A percentile compares a stretch with the other conserved stretches of the same genome.
phyloP scores from a whole-genome alignment of 2,113 vertebrate species.

The Poicephalus meyeri region DNA sequence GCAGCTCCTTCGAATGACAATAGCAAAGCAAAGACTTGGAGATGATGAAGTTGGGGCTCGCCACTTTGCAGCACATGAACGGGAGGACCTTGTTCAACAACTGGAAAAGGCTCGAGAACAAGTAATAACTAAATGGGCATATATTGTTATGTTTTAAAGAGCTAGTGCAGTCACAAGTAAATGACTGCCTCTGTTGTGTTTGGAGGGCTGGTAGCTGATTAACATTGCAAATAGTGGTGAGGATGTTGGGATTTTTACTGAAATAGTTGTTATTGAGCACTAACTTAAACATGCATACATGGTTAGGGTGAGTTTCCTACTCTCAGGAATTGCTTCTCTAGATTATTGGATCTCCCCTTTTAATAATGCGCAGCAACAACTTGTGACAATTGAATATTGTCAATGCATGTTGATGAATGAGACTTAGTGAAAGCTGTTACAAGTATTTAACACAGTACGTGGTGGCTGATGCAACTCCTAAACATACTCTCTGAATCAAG shows the following conservation, averaged over 20 bases:
- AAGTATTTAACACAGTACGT: background rate
- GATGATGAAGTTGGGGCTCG: conserved; percentile 91
- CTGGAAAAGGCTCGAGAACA: conserved; percentile 90
- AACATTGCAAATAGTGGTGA: background rate
- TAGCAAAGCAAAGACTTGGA: conserved; percentile 93
- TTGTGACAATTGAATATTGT: background rate
- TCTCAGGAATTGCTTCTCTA: background rate
- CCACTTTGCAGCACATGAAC: conserved; percentile 93
- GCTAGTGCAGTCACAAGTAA: background rate
- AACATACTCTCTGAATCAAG: background rate
- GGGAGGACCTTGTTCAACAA: conserved; percentile 92
- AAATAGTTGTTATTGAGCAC: background rate
- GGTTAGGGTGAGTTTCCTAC: background rate
- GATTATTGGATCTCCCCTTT: background rate
- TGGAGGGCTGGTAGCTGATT: background rate
- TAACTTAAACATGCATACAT: background rate
- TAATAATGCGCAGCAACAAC: background rate
- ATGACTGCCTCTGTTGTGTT: background rate
- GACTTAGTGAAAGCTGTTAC: background rate
- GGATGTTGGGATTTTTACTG: background rate
- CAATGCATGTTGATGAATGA: background rate
- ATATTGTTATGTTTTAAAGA: background rate
- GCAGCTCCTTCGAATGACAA: conserved; percentile 96
- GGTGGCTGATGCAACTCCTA: background rate
- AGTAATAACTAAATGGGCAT: conserved; percentile 65